Evolutionary conservation across 1,140 invertebrate genomes (phyloP).

Genomic region (Eriosoma lanigerum): DNA sequence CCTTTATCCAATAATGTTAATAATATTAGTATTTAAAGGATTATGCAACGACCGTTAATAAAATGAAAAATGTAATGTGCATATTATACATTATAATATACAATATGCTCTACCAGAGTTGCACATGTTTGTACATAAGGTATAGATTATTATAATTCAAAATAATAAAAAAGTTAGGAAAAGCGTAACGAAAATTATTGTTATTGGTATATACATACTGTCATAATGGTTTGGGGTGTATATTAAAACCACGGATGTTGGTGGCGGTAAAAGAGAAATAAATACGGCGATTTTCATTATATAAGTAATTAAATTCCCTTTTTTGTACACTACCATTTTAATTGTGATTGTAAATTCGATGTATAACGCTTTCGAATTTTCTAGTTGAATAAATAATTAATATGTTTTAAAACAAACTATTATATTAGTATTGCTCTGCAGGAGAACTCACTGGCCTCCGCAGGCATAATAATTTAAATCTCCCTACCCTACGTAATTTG

Average conservation of each 20-base stretch:
- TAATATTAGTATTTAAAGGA: conserved; percentile 31
- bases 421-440: conserved; percentile 27
- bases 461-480: too few species aligned
- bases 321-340: conserved; percentile 23
- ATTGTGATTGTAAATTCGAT: conserved; percentile 36
- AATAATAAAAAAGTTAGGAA: conserved; percentile 28
- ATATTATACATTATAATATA: background rate
- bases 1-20: conserved; percentile 19
- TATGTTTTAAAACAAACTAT: conserved; percentile 18
- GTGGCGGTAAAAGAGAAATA: conserved; percentile 43
- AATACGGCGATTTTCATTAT: conserved; percentile 38
- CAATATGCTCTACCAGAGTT: too few species aligned
- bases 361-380: conserved; percentile 17
- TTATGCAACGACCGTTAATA: background rate
- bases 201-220: conserved; percentile 19
- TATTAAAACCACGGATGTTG: conserved; percentile 40
- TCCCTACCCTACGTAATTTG: too few species aligned
- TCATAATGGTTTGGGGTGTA: background rate
- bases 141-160: conserved; percentile 7
- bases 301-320: conserved; percentile 39
- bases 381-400: conserved; percentile 30
- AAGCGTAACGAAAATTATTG: conserved; percentile 23
- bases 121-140: conserved; percentile 14
- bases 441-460: conserved; percentile 5
- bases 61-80: background rate